Conservation (phyloP, 2,113 vertebrate genomes). For the Danio rerio region DNA sequence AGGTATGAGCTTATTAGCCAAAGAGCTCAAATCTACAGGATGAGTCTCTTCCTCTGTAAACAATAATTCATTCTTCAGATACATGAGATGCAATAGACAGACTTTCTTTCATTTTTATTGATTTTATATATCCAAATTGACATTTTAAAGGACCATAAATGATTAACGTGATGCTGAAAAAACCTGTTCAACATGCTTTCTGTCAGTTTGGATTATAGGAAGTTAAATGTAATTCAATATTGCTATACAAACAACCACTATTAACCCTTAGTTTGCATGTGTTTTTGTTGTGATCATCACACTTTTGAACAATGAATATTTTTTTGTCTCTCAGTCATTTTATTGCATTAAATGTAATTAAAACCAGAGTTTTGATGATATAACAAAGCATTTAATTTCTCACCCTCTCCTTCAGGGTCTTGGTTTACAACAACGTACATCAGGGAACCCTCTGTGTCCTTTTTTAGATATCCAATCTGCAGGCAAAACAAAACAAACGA, state of each 20-base stretch:
- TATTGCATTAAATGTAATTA: neutral
- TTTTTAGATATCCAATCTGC: conserved; percentile 93
- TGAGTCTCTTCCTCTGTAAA: conserved; percentile 91
- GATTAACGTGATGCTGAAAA: too few relatives aligned
- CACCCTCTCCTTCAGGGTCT: conserved; percentile 91
- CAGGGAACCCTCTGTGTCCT: conserved; percentile 84
- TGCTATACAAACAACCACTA: too few relatives aligned
- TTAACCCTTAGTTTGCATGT: too few relatives aligned
- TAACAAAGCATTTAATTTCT: neutral
- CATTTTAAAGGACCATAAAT: too few relatives aligned
- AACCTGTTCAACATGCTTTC: too few relatives aligned
- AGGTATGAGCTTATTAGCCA: conserved; percentile 93
- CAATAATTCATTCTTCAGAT: conserved; percentile 22
- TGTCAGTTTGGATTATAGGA: too few relatives aligned
- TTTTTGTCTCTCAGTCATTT: neutral
- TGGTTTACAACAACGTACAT: conserved; percentile 92
- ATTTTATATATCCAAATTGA: too few relatives aligned
- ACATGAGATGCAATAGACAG: neutral
- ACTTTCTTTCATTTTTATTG: neutral
- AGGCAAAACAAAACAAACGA: conserved; percentile 47
- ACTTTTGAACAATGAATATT: neutral
- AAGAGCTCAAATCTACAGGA: conserved; percentile 90
- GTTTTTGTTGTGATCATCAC: neutral
- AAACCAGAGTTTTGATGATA: neutral
- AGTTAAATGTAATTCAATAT: too few relatives aligned